phyloP scores from a whole-genome alignment of 2,888 invertebrate genomes.

The Lycocerus yunnanus region DNA sequence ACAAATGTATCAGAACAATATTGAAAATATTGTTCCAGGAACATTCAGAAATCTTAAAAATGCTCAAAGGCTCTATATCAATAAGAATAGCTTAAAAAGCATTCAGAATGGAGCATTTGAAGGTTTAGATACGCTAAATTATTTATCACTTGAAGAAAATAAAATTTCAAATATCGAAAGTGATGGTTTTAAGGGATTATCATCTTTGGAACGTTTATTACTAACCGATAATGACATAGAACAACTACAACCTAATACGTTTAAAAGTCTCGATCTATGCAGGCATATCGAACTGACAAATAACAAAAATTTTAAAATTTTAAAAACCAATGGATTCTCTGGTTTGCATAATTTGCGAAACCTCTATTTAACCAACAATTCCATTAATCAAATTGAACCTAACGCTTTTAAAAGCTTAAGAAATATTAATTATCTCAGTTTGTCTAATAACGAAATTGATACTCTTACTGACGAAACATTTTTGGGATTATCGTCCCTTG shows the following conservation, averaged over 20 bases:
- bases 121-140: background rate
- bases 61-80: background rate
- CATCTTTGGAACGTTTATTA: background rate
- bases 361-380: background rate
- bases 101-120: background rate
- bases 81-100: background rate
- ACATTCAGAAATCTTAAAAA: background rate
- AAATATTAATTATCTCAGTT: background rate
- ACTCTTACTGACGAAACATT: background rate
- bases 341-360: background rate
- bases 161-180: background rate
- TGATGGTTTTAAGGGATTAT: background rate
- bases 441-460: background rate
- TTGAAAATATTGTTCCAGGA: background rate
- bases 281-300: background rate
- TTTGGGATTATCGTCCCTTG: background rate
- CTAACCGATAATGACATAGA: background rate
- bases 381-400: background rate
- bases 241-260: background rate
- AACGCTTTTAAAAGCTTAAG: background rate
- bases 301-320: background rate
- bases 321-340: background rate
- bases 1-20: conserved; percentile 1
- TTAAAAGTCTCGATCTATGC: background rate
- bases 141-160: conserved; percentile 3